Percentiles rank a stretch among this genome's conserved stretches.
phyloP scores from a whole-genome alignment of 2,113 vertebrate species.

The Dissostichus mawsoni region DNA sequence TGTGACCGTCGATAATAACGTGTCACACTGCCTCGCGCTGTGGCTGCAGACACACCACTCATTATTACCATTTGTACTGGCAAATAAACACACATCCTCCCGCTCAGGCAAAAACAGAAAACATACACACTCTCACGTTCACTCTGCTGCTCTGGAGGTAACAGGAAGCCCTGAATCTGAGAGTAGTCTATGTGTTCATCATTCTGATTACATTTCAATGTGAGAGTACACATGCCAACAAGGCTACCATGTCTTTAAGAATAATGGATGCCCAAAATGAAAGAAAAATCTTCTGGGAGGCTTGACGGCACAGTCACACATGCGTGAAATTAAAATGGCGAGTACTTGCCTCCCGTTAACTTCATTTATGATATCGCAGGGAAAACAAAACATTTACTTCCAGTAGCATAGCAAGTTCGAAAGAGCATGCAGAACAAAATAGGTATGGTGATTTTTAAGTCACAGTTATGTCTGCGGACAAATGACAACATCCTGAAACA shows the following conservation, averaged over 20 bases:
- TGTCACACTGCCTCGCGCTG: constrained; percentile 27
- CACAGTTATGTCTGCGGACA: not conserved
- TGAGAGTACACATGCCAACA: not conserved
- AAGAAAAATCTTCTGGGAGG: no score
- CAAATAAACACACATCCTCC: not conserved
- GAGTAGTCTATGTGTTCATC: not conserved
- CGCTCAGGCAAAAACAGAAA: not conserved
- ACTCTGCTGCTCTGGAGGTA: not conserved
- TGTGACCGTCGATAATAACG: constrained; percentile 52
- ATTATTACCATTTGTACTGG: constrained; percentile 22
- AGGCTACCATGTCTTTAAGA: not conserved
- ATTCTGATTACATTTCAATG: not conserved
- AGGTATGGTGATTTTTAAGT: not conserved
- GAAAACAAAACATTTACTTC: no score
- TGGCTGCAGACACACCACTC: constrained; percentile 24
- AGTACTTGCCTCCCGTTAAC: no score
- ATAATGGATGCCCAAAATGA: no score
- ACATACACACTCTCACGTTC: not conserved
- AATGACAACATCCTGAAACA: not conserved
- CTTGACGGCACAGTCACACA: no score
- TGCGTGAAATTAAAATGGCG: no score
- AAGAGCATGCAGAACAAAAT: no score
- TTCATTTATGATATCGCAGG: no score
- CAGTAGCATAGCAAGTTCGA: no score
- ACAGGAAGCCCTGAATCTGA: not conserved